Evolutionary conservation across 2,797 vertebrate species (phyloP), one percentile per base, ranked within the genome.

Genomic region (Helicolenus hilgendorfi): DNA sequence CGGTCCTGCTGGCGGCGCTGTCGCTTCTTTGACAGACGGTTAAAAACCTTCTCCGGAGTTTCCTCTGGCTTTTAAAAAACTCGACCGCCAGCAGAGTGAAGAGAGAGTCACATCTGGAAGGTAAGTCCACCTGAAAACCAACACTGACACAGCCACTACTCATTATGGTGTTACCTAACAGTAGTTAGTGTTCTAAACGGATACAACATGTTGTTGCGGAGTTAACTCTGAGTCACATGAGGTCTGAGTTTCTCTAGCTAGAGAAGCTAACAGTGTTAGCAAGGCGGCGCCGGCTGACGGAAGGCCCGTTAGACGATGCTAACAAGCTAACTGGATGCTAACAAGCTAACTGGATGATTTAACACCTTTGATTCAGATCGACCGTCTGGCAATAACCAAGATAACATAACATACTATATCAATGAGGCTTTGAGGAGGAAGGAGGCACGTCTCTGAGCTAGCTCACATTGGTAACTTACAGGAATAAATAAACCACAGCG

Each of bases 31-130:
- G 1, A 1, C n/a, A 0, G 14, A 6, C 2, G 20, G 3, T 35
- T 15, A 13, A 29, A 73, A 15, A 5, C 18, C 71, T 14, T 41
- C 59, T 45, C 24, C 55, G n/a, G 13, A 33, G 15, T 33, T 79
- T 89, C 83, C 41, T 73, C 18, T 68, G 69, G 15, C 53, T 5
- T 71, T 58, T 22, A 58, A 35, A 85, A 31, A 88, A 20, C 53
- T 29, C 84, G 4, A 79, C 84, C 88, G 84, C 92, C 87, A 82
- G 77, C 82, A 72, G 69, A 85, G 81, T 5, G 58, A 67, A 49
- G 69, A 49, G 69, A 58, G 88, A 80, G 80, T 31, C 27, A n/a
- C 18, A 81, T 36, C 81, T 76, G 77, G 72, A 85, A 95, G 95
- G 96, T 96, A 96, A 94, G 80, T 1, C 3, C 1, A 0, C 4